Conservation (phyloP, 2,797 vertebrate genomes). For the Gobionotothen gibberifrons region DNA sequence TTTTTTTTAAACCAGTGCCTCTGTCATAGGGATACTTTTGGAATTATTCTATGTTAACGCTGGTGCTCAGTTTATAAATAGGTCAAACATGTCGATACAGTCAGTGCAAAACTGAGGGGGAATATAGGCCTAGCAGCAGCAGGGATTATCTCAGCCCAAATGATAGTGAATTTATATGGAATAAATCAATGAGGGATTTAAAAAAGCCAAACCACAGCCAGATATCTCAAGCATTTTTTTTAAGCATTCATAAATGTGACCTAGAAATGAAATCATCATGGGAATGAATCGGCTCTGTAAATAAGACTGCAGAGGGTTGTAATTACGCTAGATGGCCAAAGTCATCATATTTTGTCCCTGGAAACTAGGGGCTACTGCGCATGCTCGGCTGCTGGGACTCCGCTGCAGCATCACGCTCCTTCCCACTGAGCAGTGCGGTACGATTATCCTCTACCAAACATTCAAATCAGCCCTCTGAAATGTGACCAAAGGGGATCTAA, state of each 20-base stretch:
- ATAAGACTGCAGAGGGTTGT: constrained; percentile 10
- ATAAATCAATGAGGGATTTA: constrained; percentile 45
- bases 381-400: constrained; percentile 62
- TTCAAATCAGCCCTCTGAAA: neutral
- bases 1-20: constrained; percentile 2
- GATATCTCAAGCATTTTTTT: neutral
- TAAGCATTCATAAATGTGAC: neutral
- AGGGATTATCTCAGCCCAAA: no score
- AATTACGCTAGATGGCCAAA: constrained; percentile 39
- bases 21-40: constrained; percentile 31
- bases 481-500: rapidly evolving
- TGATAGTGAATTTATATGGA: no score
- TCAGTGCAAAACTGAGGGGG: constrained; percentile 15
- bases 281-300: neutral
- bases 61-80: constrained; percentile 59
- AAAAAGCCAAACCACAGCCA: constrained; percentile 13
- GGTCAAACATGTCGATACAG: constrained; percentile 47
- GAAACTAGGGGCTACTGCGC: constrained; percentile 57
- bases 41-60: constrained; percentile 42
- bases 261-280: neutral
- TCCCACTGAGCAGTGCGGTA: constrained; percentile 60
- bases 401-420: constrained; percentile 68
- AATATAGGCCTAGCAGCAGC: no score
- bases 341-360: constrained; percentile 51
- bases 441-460: constrained; percentile 10